phyloP scores from a whole-genome alignment of 2,888 invertebrate genomes.

The Diogma glabrata region DNA sequence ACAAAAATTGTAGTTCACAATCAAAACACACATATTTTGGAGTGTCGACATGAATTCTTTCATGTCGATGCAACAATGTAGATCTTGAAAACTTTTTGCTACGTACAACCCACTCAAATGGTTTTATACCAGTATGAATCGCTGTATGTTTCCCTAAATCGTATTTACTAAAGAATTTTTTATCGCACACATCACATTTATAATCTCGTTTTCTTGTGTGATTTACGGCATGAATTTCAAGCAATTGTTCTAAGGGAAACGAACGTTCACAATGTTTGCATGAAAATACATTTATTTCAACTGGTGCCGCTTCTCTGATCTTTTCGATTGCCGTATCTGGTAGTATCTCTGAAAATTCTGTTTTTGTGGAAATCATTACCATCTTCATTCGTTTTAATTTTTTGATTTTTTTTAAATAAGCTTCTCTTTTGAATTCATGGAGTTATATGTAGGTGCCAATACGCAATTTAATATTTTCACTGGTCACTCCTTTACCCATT shows the following conservation, averaged over 20 bases:
- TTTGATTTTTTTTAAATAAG: too few species aligned
- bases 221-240: slow-evolving; percentile 52
- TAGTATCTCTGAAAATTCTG: too few species aligned
- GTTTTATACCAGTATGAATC: slow-evolving; percentile 51
- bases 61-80: slow-evolving; percentile 55
- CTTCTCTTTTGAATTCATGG: too few species aligned
- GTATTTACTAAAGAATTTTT: slow-evolving; percentile 56
- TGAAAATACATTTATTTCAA: slow-evolving; percentile 48
- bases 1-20: slow-evolving; percentile 57
- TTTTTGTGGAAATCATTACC: too few species aligned
- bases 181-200: slow-evolving; percentile 46
- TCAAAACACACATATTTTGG: slow-evolving; percentile 50
- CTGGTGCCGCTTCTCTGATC: slow-evolving; percentile 38
- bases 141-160: slow-evolving; percentile 52
- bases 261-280: slow-evolving; percentile 59
- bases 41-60: slow-evolving; percentile 43
- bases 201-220: slow-evolving; percentile 51
- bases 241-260: slow-evolving; percentile 55
- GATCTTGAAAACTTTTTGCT: slow-evolving; percentile 51
- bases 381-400: too few species aligned
- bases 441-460: too few species aligned
- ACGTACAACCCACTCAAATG: slow-evolving; percentile 54
- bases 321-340: too few species aligned
- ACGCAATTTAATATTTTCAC: too few species aligned
- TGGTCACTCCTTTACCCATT: too few species aligned